Evolutionary conservation across 2,797 vertebrate species (phyloP).

Genomic region (Podarcis lilfordi): DNA sequence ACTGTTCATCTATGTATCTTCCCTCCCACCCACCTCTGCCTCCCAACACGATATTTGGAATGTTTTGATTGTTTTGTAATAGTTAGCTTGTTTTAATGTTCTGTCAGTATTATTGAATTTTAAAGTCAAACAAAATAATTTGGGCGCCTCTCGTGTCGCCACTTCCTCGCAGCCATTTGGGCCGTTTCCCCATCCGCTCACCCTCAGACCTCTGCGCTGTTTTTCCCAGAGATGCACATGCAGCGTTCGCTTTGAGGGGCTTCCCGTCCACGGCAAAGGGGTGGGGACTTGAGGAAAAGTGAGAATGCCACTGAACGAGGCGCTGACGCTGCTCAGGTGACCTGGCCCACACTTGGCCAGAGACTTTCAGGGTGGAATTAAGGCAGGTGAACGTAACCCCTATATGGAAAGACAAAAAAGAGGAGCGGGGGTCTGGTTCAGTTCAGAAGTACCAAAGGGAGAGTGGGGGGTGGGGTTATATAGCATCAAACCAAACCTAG

Average conservation of each 20-base stretch:
- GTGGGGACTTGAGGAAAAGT: slow-evolving; percentile 15
- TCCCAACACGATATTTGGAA: no score
- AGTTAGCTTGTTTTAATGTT: no score
- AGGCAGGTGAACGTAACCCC: slow-evolving; percentile 51
- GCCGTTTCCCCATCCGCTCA: slow-evolving; percentile 2
- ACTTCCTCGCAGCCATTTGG: neutral
- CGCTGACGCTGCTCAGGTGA: slow-evolving; percentile 4
- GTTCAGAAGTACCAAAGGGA: neutral
- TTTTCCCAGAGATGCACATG: neutral
- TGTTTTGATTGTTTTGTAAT: no score
- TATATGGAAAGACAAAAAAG: slow-evolving; percentile 15
- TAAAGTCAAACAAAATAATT: no score
- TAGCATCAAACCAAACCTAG: no score
- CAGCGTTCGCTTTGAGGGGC: neutral
- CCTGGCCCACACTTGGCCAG: slow-evolving; percentile 37
- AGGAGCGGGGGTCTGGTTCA: fast-evolving
- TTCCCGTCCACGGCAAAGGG: neutral
- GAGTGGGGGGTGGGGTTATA: no score
- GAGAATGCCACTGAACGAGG: slow-evolving; percentile 28
- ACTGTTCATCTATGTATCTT: no score
- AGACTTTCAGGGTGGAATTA: slow-evolving; percentile 41
- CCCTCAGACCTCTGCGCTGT: neutral
- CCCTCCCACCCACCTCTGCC: no score
- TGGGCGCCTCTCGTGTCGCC: neutral
- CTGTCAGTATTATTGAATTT: no score